phyloP scores from a whole-genome alignment of 2,888 invertebrate genomes.

The Rhodophaea formosa region DNA sequence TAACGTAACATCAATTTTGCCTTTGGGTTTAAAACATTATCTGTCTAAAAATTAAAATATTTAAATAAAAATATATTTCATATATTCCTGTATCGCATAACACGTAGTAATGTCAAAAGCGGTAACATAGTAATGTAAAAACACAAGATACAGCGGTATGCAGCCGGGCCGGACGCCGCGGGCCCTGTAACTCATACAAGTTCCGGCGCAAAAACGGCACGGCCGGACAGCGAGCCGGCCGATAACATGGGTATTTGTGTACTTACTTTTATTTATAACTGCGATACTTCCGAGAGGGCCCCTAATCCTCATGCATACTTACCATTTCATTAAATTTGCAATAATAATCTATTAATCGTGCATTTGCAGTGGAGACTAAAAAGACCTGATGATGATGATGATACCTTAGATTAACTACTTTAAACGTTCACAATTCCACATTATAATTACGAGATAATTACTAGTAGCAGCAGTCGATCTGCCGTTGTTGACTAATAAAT shows the following conservation, averaged over 20 bases:
- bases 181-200: slow-evolving; percentile 68
- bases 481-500: too few relatives aligned
- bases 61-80: slow-evolving; percentile 5
- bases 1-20: too few relatives aligned
- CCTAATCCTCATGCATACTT: slow-evolving; percentile 24
- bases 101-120: slow-evolving; percentile 6
- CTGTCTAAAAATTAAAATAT: not conserved
- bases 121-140: slow-evolving; percentile 13
- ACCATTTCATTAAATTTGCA: too few relatives aligned
- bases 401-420: too few relatives aligned
- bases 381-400: too few relatives aligned
- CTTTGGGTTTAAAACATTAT: too few relatives aligned
- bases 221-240: slow-evolving; percentile 49
- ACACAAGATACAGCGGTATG: slow-evolving; percentile 20
- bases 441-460: too few relatives aligned
- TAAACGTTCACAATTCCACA: too few relatives aligned
- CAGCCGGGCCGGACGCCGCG: slow-evolving; percentile 48
- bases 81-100: not conserved
- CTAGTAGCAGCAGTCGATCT: too few relatives aligned
- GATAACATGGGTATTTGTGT: slow-evolving; percentile 54
- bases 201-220: slow-evolving; percentile 72
- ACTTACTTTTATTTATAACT: slow-evolving; percentile 54
- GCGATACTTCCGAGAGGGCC: slow-evolving; percentile 43
- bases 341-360: too few relatives aligned
- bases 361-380: too few relatives aligned